Base-by-base conservation (phyloP, 2,113 vertebrate genomes). In the Syngnathus scovelli region DNA sequence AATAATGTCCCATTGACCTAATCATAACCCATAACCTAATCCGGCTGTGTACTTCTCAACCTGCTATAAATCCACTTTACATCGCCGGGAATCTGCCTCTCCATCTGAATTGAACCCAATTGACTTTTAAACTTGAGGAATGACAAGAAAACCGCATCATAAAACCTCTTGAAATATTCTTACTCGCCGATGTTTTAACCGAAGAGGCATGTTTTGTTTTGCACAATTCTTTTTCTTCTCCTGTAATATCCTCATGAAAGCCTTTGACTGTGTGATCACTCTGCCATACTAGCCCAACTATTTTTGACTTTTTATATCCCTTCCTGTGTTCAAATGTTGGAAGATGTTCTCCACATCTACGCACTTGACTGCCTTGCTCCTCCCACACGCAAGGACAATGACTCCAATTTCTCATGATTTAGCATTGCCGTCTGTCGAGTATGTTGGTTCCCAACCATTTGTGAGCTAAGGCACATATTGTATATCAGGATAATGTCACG, bases 1-100 rank as follows among this genome's bases (percentile, higher is more conserved):
- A 69, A 76, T 78, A 15, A 81, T 85, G 82, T 81, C 76, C 59
- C 9, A 67, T 78, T 73, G 74, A 81, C 81, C 71, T 69, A 79
- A 82, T 68, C 58, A 72, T 70, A 79, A 78, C 74, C 61, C 49
- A 70, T 66, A 74, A 79, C 66, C 27, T 59, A 72, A 68, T 67
- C 41, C 48, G 66, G 16, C 70, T 68, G 68, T 36, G 13, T 67
- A 38, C 33, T 33, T 41, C 49, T 68, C 62, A 51, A 67, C 79
- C 72, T 60, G 21, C 33, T 52, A 56, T 72, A 69, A 70, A 52
- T 54, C 48, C 56, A 37, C 58, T 68, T 69, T 70, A 70, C 54
- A 68, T 77, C 27, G 23, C 56, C 43, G 6, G 46, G 27, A 66
- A 61, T 69, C 12, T 43, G 7, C 9, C 8, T 59, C 12, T 63